Evolutionary conservation across 2,797 vertebrate species (phyloP).

Genomic region (Lepidocolaptes lacrymiger): DNA sequence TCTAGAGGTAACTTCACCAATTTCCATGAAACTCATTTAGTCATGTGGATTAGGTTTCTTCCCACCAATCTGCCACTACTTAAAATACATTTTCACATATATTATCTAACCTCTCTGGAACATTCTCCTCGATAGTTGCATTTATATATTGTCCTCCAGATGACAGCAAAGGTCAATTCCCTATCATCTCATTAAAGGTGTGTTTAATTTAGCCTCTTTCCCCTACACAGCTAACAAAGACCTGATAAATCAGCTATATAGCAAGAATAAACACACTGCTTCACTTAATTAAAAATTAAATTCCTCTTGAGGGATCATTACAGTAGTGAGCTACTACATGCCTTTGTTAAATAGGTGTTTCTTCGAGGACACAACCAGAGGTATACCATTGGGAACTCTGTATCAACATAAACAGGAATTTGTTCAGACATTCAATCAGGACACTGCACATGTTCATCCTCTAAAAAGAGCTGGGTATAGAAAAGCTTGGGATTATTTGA

Average conservation of each 20-base stretch:
- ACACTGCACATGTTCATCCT: neutral
- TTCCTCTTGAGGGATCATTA: conserved; percentile 73
- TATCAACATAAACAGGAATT: conserved; percentile 35
- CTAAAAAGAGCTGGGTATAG: neutral
- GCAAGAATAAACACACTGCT: conserved; percentile 72
- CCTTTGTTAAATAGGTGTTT: conserved; percentile 61
- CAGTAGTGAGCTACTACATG: conserved; percentile 8
- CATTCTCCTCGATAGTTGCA: neutral
- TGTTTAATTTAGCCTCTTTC: conserved; percentile 63
- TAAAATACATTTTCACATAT: neutral
- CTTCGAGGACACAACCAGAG: conserved; percentile 51
- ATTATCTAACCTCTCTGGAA: neutral
- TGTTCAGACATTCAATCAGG: conserved; percentile 54
- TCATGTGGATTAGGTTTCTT: neutral
- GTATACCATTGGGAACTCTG: conserved; percentile 23
- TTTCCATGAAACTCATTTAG: neutral
- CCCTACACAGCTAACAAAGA: conserved; percentile 58
- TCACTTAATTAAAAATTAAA: conserved; percentile 80
- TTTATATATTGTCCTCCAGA: conserved; percentile 29
- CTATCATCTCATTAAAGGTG: conserved; percentile 69
- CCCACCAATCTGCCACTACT: neutral
- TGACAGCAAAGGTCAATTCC: conserved; percentile 60
- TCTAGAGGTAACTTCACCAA: neutral
- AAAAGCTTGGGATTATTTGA: neutral
- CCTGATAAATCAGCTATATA: conserved; percentile 71